Evolutionary conservation across 2,888 invertebrate species (phyloP).

Genomic region (Cheilosia vernalis): DNA sequence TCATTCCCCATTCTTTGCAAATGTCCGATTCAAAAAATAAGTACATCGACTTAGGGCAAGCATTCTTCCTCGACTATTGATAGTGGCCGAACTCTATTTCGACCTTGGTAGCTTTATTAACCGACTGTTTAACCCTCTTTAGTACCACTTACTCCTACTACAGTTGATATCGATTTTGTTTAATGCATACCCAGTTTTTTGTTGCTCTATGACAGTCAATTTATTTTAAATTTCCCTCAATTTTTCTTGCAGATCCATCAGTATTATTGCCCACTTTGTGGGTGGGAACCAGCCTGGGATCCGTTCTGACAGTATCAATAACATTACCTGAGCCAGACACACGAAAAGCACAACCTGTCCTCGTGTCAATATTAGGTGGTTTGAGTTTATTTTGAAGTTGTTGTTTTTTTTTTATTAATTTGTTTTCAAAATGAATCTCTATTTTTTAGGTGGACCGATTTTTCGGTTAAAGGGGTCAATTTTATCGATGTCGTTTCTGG

Average conservation of each 20-base stretch:
- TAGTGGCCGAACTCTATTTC: too few relatives aligned
- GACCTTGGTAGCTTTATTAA: too few relatives aligned
- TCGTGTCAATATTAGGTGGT: constrained; percentile 94
- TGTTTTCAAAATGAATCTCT: neutral
- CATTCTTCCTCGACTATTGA: too few relatives aligned
- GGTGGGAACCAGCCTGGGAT: constrained; percentile 98
- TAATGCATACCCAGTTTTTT: constrained; percentile 42
- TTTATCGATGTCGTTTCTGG: constrained; percentile 96
- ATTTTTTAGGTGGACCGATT: constrained; percentile 92
- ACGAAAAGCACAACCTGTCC: constrained; percentile 92
- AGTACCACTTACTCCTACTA: too few relatives aligned
- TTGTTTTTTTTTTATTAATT: neutral
- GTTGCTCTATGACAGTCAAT: constrained; percentile 2
- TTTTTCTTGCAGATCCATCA: constrained; percentile 88
- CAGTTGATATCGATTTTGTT: neutral
- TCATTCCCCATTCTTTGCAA: too few relatives aligned
- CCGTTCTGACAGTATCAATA: constrained; percentile 96
- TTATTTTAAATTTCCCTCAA: constrained; percentile 12
- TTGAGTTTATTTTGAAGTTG: constrained; percentile 37
- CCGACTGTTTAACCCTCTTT: too few relatives aligned
- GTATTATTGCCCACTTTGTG: constrained; percentile 95
- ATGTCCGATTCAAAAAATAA: too few relatives aligned
- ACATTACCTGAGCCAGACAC: constrained; percentile 91
- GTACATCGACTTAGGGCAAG: too few relatives aligned
- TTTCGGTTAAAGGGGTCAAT: constrained; percentile 98